Evolutionary conservation across 2,113 vertebrate genomes (phyloP), one percentile per base, ranked within the genome.

Genomic region (Caloenas nicobarica): DNA sequence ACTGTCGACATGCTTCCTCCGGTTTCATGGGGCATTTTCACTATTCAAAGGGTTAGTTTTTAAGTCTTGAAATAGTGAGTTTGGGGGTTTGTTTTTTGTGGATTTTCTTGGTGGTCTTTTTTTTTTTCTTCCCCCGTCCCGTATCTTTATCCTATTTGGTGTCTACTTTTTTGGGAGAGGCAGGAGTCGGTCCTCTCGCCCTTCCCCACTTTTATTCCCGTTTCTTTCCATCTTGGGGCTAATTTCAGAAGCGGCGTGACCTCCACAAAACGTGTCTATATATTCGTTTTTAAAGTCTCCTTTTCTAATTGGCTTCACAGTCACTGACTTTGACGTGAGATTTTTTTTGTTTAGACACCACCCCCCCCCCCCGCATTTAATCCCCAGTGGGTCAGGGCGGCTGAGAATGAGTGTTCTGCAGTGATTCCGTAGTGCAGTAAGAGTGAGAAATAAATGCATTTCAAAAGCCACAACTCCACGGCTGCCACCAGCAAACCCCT

Each of bases 21-120:
- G 33, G 66, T 79, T 94, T 89, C 85, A 76, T 87, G 88, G 93
- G 68, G 66, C 57, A 40, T 79, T 85, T 42, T 69, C 66, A 76
- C 57, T 85, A 57, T 26, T 68, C 70, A 86, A 85, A 89, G 74
- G 29, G 12, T 26, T 81, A 58, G 11, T 57, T 81, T 76, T 51
- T 70, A 23, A 85, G 74, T 17, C 53, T 11, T 26, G 31, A 74
- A 91, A 65, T 15, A 76, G 5, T 0, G 4, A 54, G 5, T 29
- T 42, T 11, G 24, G 22, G 1, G 40, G 44, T 46, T 19, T 46
- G 44, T 7, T 46, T 46, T 46, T 46, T 46, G 44, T 9, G 44
- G 44, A 9, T 46, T 16, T 18, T 7, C 1, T 11, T 42, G 44
- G 44, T 46, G 24, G 21, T 53, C 13, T 29, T 36, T 3, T 16